Evolutionary conservation across 1,140 invertebrate genomes (phyloP).

Genomic region (Drosophila willistoni): DNA sequence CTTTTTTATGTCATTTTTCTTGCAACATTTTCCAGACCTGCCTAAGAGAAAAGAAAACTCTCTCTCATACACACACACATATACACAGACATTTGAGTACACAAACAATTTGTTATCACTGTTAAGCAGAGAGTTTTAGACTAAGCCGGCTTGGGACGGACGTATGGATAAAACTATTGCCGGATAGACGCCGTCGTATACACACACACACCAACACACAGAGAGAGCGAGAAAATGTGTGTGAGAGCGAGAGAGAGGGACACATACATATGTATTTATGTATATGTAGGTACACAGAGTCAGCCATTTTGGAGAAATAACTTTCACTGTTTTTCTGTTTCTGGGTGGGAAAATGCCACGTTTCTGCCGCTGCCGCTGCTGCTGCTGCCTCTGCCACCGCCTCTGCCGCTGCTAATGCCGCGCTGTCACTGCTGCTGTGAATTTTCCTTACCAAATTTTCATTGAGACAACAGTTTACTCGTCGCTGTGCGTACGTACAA

Average conservation of each 20-base stretch:
- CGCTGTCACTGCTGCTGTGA: slow-evolving; percentile 38
- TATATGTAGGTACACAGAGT: slow-evolving; percentile 28
- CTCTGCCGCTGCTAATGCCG: too few relatives aligned
- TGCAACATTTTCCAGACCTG: not conserved
- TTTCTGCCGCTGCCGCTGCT: slow-evolving; percentile 18
- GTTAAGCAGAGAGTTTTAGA: slow-evolving; percentile 21
- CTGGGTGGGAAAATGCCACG: slow-evolving; percentile 48
- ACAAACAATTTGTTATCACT: slow-evolving; percentile 26
- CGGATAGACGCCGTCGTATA: slow-evolving; percentile 60
- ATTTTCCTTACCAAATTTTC: slow-evolving; percentile 72
- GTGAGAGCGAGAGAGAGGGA: slow-evolving; percentile 29
- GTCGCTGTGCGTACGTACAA: slow-evolving; percentile 61
- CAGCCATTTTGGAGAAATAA: slow-evolving; percentile 59
- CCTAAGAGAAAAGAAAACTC: not conserved
- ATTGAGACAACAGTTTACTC: slow-evolving; percentile 73
- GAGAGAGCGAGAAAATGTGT: slow-evolving; percentile 13
- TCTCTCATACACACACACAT: too few relatives aligned
- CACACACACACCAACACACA: slow-evolving; percentile 25
- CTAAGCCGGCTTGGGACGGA: slow-evolving; percentile 33
- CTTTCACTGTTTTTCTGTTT: slow-evolving; percentile 60
- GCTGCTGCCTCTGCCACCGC: slow-evolving; percentile 1
- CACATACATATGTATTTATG: slow-evolving; percentile 10
- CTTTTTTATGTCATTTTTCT: not conserved
- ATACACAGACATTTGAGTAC: not conserved
- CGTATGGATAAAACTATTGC: slow-evolving; percentile 12